Percentiles rank a stretch among this genome's conserved stretches.
Evolutionary conservation across 2,113 vertebrate genomes (phyloP).

Genomic region (Ceuthmochares aereus): DNA sequence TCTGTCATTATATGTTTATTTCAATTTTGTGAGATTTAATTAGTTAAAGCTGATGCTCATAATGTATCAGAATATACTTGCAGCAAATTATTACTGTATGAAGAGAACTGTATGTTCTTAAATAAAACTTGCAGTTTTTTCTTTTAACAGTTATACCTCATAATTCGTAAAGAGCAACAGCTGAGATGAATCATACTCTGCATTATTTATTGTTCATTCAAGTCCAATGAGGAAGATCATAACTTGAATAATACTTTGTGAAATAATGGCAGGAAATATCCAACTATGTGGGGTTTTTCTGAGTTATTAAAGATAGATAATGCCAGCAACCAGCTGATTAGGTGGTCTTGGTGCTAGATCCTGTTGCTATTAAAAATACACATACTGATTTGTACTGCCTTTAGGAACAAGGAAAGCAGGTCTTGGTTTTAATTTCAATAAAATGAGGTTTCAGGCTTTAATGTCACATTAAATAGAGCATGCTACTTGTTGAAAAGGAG

Average conservation of each 20-base stretch:
- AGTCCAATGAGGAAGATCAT: background rate
- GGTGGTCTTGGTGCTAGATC: background rate
- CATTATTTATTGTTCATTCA: constrained; percentile 6
- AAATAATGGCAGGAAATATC: constrained; percentile 16
- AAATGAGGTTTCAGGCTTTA: background rate
- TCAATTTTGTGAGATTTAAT: constrained; percentile 30
- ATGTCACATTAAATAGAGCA: background rate
- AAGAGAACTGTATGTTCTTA: background rate
- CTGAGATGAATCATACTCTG: constrained; percentile 1
- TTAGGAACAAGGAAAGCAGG: background rate
- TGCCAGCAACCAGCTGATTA: constrained; percentile 5
- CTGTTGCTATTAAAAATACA: constrained; percentile 10
- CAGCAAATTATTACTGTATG: background rate
- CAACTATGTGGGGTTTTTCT: constrained; percentile 1
- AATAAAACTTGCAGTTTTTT: constrained; percentile 1
- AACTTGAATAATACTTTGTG: background rate
- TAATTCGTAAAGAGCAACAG: background rate
- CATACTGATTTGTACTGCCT: background rate
- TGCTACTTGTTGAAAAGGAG: background rate
- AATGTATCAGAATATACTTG: background rate
- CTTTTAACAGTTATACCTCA: background rate
- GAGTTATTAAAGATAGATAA: background rate
- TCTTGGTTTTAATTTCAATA: background rate
- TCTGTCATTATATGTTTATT: background rate
- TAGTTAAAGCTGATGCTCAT: background rate